Evolutionary conservation across 1,140 invertebrate genomes (phyloP).

Genomic region (Drosophila parabipectinata): DNA sequence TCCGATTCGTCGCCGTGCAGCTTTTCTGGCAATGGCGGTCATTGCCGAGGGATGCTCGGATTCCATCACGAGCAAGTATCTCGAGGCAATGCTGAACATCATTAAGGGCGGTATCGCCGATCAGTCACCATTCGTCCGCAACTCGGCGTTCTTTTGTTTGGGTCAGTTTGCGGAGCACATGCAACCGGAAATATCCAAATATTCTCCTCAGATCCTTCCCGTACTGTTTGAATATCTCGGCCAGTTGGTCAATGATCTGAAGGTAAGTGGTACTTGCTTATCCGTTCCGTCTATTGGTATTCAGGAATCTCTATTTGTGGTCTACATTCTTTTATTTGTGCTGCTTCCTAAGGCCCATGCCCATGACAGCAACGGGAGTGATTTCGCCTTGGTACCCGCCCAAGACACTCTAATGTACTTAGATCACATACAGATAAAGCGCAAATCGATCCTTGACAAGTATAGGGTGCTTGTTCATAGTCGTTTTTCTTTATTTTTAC

Average conservation of each 20-base stretch:
- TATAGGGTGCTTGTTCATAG: constrained; percentile 57
- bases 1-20: constrained; percentile 87
- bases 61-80: constrained; percentile 89
- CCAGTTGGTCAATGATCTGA: constrained; percentile 86
- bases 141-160: constrained; percentile 91
- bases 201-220: constrained; percentile 89
- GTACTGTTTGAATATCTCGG: constrained; percentile 89
- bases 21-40: constrained; percentile 90
- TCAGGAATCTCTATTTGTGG: constrained; percentile 10
- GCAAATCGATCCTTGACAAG: constrained; percentile 74
- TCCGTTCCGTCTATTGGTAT: background rate
- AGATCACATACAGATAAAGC: constrained; percentile 72
- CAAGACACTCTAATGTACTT: constrained; percentile 69
- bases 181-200: constrained; percentile 90
- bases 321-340: constrained; percentile 52
- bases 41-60: constrained; percentile 93
- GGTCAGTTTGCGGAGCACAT: constrained; percentile 93
- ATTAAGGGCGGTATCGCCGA: constrained; percentile 90
- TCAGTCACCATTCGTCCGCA: constrained; percentile 86
- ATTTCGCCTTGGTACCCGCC: constrained; percentile 39
- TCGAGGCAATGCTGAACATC: constrained; percentile 88
- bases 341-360: constrained; percentile 56
- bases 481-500: constrained; percentile 3
- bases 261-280: constrained; percentile 36
- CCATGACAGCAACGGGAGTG: constrained; percentile 38